phyloP scores from a whole-genome alignment of 1,140 invertebrate species.

The Capitella teleta region DNA sequence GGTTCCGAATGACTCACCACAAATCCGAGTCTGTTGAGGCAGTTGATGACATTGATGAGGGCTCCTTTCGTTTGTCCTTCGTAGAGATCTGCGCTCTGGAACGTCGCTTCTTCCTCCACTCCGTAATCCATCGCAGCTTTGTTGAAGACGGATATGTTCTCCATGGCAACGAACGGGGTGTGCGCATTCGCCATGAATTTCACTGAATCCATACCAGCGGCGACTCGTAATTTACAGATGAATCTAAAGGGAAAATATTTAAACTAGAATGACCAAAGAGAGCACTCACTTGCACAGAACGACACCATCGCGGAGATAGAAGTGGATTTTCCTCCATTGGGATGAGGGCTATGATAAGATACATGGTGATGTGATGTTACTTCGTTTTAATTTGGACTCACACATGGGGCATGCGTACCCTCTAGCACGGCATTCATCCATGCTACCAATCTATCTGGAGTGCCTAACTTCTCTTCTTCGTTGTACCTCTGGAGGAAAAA shows the following conservation, averaged over 20 bases:
- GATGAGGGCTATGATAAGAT: constrained; percentile 1
- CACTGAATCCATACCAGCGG: constrained; percentile 10
- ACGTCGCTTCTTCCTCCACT: constrained; percentile 24
- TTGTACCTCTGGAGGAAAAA: constrained; percentile 13
- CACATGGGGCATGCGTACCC: constrained; percentile 20
- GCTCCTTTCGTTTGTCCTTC: constrained; percentile 31
- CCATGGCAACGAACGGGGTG: constrained; percentile 14
- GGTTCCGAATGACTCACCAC: constrained; percentile 23
- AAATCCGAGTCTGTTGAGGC: constrained; percentile 32
- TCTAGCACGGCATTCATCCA: constrained; percentile 24
- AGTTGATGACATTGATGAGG: constrained; percentile 36
- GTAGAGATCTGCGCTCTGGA: constrained; percentile 29
- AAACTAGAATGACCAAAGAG: neutral
- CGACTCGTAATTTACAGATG: constrained; percentile 1
- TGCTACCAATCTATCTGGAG: constrained; percentile 18
- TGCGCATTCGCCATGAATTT: constrained; percentile 10
- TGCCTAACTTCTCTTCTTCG: constrained; percentile 19
- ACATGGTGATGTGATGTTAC: neutral
- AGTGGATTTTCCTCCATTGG: constrained; percentile 10
- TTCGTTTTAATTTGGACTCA: constrained; percentile 4
- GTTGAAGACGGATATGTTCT: constrained; percentile 23
- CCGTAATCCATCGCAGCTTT: constrained; percentile 29
- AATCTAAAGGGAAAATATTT: neutral
- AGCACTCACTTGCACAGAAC: constrained; percentile 28
- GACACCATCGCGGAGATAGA: constrained; percentile 25